Conservation (phyloP, 92 coral and sea anemone species). For the Bergia puertoricense region DNA sequence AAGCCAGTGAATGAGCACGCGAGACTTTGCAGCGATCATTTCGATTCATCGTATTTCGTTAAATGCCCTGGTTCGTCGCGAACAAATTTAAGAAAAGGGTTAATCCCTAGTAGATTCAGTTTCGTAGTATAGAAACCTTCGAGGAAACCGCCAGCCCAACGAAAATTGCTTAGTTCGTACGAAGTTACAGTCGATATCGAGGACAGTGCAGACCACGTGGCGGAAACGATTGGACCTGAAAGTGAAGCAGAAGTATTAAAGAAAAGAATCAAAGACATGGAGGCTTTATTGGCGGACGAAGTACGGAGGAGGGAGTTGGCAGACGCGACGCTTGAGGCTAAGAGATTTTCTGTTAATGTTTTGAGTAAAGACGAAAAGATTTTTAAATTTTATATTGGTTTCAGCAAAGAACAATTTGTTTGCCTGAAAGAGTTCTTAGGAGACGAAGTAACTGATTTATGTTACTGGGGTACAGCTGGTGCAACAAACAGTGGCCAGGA, state of each 20-base stretch:
- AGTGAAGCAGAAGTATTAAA: constrained; percentile 4
- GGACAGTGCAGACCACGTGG: neutral
- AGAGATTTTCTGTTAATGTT: constrained; percentile 46
- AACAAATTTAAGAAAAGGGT: constrained; percentile 11
- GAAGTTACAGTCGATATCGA: neutral
- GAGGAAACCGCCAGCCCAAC: constrained; percentile 23
- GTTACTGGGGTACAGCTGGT: constrained; percentile 50
- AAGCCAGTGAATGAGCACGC: constrained; percentile 62
- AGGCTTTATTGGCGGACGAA: constrained; percentile 39
- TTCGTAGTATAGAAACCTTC: constrained; percentile 25
- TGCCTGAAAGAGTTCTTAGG: constrained; percentile 42
- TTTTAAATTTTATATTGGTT: constrained; percentile 57
- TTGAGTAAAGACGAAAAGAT: constrained; percentile 43
- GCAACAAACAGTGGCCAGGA: constrained; percentile 35
- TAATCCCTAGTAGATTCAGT: constrained; percentile 28
- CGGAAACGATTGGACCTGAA: neutral
- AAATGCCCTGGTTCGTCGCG: constrained; percentile 4
- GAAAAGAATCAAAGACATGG: constrained; percentile 16
- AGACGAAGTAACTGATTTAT: constrained; percentile 32
- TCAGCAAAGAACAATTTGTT: constrained; percentile 50
- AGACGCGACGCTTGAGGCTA: constrained; percentile 44
- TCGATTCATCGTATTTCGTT: constrained; percentile 43
- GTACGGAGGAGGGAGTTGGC: neutral
- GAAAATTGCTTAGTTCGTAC: neutral
- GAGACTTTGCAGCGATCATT: constrained; percentile 62